Evolutionary conservation across 1,140 invertebrate genomes (phyloP).

Genomic region (Dendroctonus valens): DNA sequence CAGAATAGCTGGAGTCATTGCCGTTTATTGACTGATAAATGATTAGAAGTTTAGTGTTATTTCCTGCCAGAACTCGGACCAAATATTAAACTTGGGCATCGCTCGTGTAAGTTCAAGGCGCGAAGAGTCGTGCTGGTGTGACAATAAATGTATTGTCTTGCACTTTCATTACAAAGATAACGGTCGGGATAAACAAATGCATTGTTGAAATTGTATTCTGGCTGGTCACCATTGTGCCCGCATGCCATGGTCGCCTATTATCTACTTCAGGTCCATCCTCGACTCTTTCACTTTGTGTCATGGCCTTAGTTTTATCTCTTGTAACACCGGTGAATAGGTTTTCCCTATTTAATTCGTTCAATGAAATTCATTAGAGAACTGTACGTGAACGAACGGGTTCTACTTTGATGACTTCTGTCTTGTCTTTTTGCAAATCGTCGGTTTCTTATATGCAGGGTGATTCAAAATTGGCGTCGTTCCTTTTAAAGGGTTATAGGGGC

Average conservation of each 20-base stretch:
- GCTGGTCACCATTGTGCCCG: slow-evolving; percentile 34
- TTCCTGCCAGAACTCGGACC: background rate
- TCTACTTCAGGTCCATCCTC: slow-evolving; percentile 33
- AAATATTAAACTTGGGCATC: slow-evolving; percentile 17
- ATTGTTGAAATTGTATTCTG: slow-evolving; percentile 35
- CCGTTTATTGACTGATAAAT: too few relatives aligned
- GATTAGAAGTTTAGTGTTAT: too few relatives aligned
- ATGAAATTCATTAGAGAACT: too few relatives aligned
- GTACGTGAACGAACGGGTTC: too few relatives aligned
- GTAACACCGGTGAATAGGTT: slow-evolving; percentile 26
- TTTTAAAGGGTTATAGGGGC: too few relatives aligned
- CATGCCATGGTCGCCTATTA: slow-evolving; percentile 32
- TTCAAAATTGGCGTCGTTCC: too few relatives aligned
- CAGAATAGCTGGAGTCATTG: too few relatives aligned
- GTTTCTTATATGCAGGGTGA: too few relatives aligned
- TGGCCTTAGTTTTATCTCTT: slow-evolving; percentile 34
- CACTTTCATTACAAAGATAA: slow-evolving; percentile 38
- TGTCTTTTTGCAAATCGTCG: too few relatives aligned
- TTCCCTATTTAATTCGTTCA: slow-evolving; percentile 11
- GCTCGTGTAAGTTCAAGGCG: slow-evolving; percentile 22
- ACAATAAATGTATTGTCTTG: slow-evolving; percentile 36
- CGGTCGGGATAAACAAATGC: slow-evolving; percentile 33
- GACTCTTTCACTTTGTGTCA: slow-evolving; percentile 33
- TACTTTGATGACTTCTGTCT: too few relatives aligned
- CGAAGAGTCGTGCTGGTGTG: slow-evolving; percentile 21